Conservation (phyloP, 2,888 invertebrate genomes). For the Zhuqinia jingwanae region DNA sequence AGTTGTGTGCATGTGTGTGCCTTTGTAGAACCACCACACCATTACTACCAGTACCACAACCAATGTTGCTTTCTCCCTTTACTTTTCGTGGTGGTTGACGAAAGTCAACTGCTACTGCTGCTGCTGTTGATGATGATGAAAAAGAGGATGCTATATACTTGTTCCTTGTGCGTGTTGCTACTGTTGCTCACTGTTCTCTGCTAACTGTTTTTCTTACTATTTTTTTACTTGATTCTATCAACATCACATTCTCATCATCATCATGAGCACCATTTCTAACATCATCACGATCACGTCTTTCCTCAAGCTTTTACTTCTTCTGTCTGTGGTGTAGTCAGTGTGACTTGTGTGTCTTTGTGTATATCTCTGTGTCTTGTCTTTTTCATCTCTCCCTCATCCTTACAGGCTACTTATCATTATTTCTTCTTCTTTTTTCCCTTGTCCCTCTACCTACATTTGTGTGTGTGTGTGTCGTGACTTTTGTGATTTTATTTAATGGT, state of each 20-base stretch:
- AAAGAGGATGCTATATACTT: no score
- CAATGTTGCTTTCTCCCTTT: neutral
- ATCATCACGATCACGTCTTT: neutral
- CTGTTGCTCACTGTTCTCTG: neutral
- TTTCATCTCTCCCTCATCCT: neutral
- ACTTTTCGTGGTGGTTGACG: neutral
- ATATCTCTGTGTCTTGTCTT: neutral
- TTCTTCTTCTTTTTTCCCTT: neutral
- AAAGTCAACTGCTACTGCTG: constrained; percentile 11
- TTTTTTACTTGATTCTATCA: neutral
- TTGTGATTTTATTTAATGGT: constrained; percentile 36
- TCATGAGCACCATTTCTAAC: neutral
- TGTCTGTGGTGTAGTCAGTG: neutral
- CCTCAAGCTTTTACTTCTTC: constrained; percentile 3
- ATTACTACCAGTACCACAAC: neutral
- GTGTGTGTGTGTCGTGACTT: constrained; percentile 29
- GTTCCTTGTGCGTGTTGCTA: no score
- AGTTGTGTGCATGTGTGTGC: neutral
- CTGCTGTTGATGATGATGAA: no score
- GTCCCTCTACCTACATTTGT: neutral
- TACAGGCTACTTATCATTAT: constrained; percentile 24
- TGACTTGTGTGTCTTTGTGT: neutral
- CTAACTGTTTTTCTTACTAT: neutral
- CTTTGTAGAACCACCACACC: neutral
- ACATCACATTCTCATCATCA: neutral